phyloP scores from a whole-genome alignment of 1,140 invertebrate genomes.

The Heliconius melpomene region DNA sequence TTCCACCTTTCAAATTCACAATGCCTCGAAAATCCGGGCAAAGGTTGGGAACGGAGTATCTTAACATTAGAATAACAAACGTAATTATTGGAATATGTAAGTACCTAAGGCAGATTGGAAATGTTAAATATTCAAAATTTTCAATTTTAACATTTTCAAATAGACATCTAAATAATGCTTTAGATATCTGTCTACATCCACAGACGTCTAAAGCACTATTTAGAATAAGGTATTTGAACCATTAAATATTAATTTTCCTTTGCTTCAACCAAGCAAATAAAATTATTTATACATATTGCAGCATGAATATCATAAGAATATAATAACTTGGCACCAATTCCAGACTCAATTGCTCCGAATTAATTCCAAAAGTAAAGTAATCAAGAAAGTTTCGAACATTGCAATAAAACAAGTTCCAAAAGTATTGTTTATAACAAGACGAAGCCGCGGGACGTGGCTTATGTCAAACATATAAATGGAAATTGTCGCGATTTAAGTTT shows the following conservation, averaged over 20 bases:
- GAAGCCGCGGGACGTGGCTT: slow-evolving; percentile 62
- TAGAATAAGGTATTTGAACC: neutral
- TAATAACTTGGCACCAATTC: slow-evolving; percentile 20
- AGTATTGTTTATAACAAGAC: slow-evolving; percentile 53
- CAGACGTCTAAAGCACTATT: no score
- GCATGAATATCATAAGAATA: slow-evolving; percentile 28
- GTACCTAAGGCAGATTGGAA: neutral
- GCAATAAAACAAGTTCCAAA: slow-evolving; percentile 38
- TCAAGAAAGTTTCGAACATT: slow-evolving; percentile 33
- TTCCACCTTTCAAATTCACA: no score
- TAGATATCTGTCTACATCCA: no score
- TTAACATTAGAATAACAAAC: no score
- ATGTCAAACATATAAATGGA: slow-evolving; percentile 74
- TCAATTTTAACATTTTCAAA: no score
- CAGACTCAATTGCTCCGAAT: slow-evolving; percentile 33
- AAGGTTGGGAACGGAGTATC: no score
- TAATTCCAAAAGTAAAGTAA: slow-evolving; percentile 42
- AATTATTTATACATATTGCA: slow-evolving; percentile 21
- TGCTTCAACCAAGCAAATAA: slow-evolving; percentile 8
- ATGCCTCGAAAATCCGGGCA: no score
- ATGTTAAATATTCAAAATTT: no score
- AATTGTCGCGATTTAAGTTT: slow-evolving; percentile 72
- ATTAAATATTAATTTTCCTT: neutral
- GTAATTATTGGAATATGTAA: neutral
- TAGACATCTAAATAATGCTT: no score